Percentiles rank a stretch among this genome's conserved stretches.
Conservation (phyloP, 2,113 vertebrate species). For the Machaerirhynchus nigripectus region DNA sequence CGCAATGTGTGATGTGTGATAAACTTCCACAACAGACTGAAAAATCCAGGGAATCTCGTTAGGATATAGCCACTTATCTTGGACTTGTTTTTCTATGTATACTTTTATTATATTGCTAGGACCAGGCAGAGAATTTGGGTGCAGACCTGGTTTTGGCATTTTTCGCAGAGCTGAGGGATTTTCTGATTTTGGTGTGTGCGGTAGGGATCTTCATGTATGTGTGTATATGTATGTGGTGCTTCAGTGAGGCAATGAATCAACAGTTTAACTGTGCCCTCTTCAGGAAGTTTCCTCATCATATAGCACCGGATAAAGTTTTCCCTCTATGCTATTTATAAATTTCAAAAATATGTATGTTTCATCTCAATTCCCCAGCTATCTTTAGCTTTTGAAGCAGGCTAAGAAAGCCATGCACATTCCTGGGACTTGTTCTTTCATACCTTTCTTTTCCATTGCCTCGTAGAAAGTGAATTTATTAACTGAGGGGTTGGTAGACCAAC, state of each 20-base stretch:
- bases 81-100: neutral
- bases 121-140: neutral
- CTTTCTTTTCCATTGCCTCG: neutral
- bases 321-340: neutral
- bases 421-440: neutral
- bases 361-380: neutral
- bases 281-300: slow-evolving; percentile 31
- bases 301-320: neutral
- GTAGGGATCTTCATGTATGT: neutral
- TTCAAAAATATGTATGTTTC: neutral
- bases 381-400: slow-evolving; percentile 19
- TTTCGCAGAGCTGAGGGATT: neutral
- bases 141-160: neutral
- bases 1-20: rapidly evolving
- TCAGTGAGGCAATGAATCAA: slow-evolving; percentile 40
- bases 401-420: slow-evolving; percentile 3
- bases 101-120: neutral
- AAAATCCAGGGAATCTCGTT: neutral
- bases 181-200: neutral
- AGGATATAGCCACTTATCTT: neutral
- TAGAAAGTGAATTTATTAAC: slow-evolving; percentile 40
- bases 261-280: slow-evolving; percentile 64
- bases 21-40: neutral
- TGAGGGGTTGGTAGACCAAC: neutral
- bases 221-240: neutral